Base-by-base conservation (phyloP, 2,113 vertebrate genomes). In the Prolemur simus region DNA sequence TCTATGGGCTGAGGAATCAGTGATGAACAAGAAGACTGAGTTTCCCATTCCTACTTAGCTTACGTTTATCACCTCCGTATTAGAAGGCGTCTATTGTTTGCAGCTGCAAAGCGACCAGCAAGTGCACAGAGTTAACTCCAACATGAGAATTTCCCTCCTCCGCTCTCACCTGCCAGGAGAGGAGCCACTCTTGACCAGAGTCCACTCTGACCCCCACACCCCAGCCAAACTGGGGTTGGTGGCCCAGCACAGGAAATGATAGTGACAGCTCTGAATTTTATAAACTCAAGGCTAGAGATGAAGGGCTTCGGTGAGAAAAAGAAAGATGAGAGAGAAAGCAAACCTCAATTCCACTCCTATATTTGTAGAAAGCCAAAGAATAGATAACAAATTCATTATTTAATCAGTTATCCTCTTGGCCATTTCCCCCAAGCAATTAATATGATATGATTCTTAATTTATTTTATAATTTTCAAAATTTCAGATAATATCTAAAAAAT, bases 381-480 rank as follows among this genome's bases (percentile, higher is more conserved):
- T 6, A 69, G 18, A 45, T 68, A 52, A 63, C 21, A 73, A n/a
- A 52, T 5, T 39, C 37, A 77, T 82, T 86, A 80, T 76, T 77
- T 92, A 63, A 86, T 64, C 13, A 76, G 49, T 52, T 71, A 56
- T 86, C 7, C 32, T 64, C 21, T 78, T 89, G 49, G 29, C 7
- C 81, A 80, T 27, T 76, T 39, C 11, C 34, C 39, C 27, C 39
- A 89, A 71, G 23, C 56, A 37, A 83, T 66, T 58, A 86, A 64
- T 71, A 54, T 56, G 52, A 71, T 8, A 73, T 47, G 29, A 68
- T 94, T 90, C 45, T 69, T 92, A 60, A 45, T 29, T 71, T 83
- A 58, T 73, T 87, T 87, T 45, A 87, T 63, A 83, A 18, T 23
- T 54, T 84, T 60, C 63, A 93, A 25, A 8, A 92, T 92, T 94